Evolutionary conservation across 92 coral and sea anemone species (phyloP).

Genomic region (Palythoa grandis): DNA sequence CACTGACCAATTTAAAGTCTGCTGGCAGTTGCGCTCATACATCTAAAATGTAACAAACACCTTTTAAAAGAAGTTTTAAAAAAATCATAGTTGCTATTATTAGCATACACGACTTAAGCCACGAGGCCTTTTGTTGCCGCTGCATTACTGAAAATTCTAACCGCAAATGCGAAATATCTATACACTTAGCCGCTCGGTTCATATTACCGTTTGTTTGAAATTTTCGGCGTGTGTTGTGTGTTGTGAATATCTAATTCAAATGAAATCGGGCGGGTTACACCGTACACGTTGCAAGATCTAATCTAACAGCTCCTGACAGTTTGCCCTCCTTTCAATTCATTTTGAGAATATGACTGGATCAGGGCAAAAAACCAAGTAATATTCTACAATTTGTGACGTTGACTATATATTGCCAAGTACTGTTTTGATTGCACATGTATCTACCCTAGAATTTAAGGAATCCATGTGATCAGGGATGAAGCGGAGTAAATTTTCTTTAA

Average conservation of each 20-base stretch:
- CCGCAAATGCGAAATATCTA: slow-evolving; percentile 11
- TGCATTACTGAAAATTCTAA: not conserved
- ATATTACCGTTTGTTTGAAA: slow-evolving; percentile 3
- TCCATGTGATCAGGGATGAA: too few species aligned
- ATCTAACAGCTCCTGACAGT: not conserved
- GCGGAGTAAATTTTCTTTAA: too few species aligned
- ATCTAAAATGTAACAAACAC: not conserved
- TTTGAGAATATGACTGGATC: not conserved
- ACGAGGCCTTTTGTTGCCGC: slow-evolving; percentile 30
- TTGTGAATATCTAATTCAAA: not conserved
- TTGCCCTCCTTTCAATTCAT: not conserved
- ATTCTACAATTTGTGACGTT: not conserved
- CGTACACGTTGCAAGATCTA: not conserved
- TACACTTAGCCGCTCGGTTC: not conserved
- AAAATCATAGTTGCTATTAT: not conserved
- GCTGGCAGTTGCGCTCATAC: not conserved
- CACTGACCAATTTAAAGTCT: too few species aligned
- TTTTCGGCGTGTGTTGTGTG: not conserved
- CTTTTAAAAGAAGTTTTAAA: slow-evolving; percentile 11
- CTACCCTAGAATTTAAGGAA: too few species aligned
- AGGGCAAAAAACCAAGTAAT: too few species aligned
- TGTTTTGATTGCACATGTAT: too few species aligned
- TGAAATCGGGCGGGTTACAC: not conserved
- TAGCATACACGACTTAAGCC: slow-evolving; percentile 14
- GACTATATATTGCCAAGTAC: too few species aligned